These are phyloP conservation scores for Rhyacichthys aspro DNA, from an alignment of 2,797 vertebrate species.

Conservation along the genomic window DNA sequence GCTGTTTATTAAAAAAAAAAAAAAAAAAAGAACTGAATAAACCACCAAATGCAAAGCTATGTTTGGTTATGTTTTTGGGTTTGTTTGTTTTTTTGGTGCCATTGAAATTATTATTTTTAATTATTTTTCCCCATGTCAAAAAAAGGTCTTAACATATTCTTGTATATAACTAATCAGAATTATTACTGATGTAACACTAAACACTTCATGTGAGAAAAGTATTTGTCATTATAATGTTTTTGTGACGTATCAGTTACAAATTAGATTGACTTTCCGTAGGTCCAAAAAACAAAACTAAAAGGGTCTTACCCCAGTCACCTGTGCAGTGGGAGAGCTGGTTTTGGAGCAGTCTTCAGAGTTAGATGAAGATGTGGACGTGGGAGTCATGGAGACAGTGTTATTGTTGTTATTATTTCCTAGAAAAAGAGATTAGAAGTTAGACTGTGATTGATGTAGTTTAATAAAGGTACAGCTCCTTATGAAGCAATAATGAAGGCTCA, in stretches of 20 bases:
- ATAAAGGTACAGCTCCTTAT: not conserved
- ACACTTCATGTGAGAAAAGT: slow-evolving; percentile 4
- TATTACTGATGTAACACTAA: too few species aligned
- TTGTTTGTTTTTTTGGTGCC: too few species aligned
- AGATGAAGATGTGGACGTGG: slow-evolving; percentile 95
- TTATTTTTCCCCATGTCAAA: too few species aligned
- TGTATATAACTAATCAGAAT: too few species aligned
- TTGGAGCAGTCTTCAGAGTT: slow-evolving; percentile 97
- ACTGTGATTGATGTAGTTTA: not conserved
- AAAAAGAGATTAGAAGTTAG: not conserved
- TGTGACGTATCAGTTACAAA: slow-evolving; percentile 21
- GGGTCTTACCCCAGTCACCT: slow-evolving; percentile 88
- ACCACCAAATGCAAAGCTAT: too few species aligned
- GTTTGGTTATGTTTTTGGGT: too few species aligned
- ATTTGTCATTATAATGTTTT: slow-evolving; percentile 19
- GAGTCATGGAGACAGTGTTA: slow-evolving; percentile 95
- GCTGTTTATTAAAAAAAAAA: too few species aligned
- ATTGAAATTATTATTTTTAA: not conserved
- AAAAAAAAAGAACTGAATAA: too few species aligned
- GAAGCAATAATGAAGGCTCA: slow-evolving; percentile 34
- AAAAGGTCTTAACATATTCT: too few species aligned
- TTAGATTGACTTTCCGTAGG: not conserved
- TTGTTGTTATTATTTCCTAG: slow-evolving; percentile 87
- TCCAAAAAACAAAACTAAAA: not conserved
- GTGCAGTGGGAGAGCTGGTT: slow-evolving; percentile 88